These are phyloP conservation scores for Crossocerus cetratus DNA, from an alignment of 2,888 invertebrate genomes.

Conservation along the genomic window DNA sequence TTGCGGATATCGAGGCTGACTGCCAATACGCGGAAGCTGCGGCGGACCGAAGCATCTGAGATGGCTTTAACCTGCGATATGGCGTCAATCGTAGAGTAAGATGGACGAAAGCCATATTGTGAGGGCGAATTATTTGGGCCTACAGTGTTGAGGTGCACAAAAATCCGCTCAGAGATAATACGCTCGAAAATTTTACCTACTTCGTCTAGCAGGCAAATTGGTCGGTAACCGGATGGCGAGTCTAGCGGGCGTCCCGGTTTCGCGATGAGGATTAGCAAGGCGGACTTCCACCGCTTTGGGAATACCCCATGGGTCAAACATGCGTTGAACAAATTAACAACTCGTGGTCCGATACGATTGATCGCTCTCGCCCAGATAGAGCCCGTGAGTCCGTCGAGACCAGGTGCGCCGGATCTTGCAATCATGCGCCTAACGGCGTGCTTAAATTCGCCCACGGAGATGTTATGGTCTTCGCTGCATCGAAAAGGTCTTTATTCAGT, in stretches of 20 bases:
- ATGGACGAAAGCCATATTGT: background rate
- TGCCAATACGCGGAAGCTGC: background rate
- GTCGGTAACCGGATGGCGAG: background rate
- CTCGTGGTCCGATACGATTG: background rate
- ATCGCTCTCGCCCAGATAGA: background rate
- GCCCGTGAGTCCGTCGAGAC: background rate
- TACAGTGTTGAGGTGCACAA: background rate
- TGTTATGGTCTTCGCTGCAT: too few species aligned
- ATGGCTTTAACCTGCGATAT: background rate
- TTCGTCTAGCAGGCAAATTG: background rate
- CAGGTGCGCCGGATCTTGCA: background rate
- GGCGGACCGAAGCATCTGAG: background rate
- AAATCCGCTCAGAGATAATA: background rate
- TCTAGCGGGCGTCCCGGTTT: background rate
- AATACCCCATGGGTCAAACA: background rate
- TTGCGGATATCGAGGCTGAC: background rate
- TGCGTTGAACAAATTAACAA: background rate
- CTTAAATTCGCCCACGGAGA: too few species aligned
- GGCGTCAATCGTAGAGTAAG: background rate
- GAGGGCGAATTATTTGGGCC: background rate
- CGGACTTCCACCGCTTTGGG: background rate
- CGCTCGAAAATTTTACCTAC: background rate
- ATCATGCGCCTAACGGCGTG: background rate
- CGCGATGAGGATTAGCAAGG: background rate
- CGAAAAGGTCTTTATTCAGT: too few species aligned